These are phyloP conservation scores for Coptotermes formosanus DNA, from an alignment of 1,140 invertebrate species.

Conservation along the genomic window DNA sequence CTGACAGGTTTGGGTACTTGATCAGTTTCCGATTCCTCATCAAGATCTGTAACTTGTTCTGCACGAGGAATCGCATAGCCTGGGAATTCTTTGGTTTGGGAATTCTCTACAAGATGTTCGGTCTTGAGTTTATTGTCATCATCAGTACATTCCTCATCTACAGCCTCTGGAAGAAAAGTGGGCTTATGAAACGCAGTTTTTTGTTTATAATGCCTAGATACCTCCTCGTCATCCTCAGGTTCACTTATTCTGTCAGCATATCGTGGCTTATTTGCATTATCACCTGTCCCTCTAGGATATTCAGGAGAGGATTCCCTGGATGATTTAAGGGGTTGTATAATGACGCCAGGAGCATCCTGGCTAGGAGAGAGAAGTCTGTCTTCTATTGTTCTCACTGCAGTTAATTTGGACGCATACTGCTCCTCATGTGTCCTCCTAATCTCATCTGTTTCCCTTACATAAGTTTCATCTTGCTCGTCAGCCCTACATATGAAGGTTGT, in stretches of 20 bases:
- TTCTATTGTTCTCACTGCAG: slow-evolving; percentile 17
- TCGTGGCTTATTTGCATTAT: slow-evolving; percentile 53
- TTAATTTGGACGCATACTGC: slow-evolving; percentile 37
- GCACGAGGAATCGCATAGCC: slow-evolving; percentile 36
- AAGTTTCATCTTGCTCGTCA: slow-evolving; percentile 20
- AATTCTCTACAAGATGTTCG: background rate
- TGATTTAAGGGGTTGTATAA: slow-evolving; percentile 66
- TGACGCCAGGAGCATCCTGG: slow-evolving; percentile 19
- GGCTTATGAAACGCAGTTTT: slow-evolving; percentile 18
- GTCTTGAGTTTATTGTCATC: slow-evolving; percentile 3
- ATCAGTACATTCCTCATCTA: slow-evolving; percentile 28
- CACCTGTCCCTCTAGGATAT: slow-evolving; percentile 46
- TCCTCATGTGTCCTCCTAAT: slow-evolving; percentile 36
- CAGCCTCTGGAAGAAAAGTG: background rate
- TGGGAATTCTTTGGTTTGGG: background rate
- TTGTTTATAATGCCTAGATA: slow-evolving; percentile 40
- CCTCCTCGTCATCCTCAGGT: slow-evolving; percentile 66
- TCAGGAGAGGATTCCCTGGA: slow-evolving; percentile 69
- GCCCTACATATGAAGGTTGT: slow-evolving; percentile 24
- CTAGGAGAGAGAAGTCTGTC: background rate
- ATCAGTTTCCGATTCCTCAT: slow-evolving; percentile 44
- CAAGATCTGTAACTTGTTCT: slow-evolving; percentile 42
- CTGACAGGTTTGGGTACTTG: slow-evolving; percentile 43
- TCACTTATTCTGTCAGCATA: slow-evolving; percentile 69
- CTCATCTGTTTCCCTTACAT: slow-evolving; percentile 37